phyloP scores from a whole-genome alignment of 2,797 vertebrate species.

The Macroramphosus scolopax region DNA sequence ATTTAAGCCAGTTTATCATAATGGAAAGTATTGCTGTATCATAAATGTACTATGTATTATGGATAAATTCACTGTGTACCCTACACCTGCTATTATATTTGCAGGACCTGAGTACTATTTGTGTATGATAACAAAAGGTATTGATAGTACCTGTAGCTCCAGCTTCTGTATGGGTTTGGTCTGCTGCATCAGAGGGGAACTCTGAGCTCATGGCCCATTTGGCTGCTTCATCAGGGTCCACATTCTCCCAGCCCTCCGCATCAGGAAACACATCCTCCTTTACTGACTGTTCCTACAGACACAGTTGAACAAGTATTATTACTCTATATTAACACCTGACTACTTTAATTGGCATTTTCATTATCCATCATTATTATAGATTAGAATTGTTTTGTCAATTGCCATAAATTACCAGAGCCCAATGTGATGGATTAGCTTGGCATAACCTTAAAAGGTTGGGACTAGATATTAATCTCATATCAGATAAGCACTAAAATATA shows the following conservation, averaged over 20 bases:
- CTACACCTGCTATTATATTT: too few relatives aligned
- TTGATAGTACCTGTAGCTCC: conserved; percentile 44
- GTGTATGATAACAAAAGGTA: not conserved
- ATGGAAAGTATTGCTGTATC: too few relatives aligned
- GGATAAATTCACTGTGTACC: too few relatives aligned
- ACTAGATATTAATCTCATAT: not conserved
- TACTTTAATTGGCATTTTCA: too few relatives aligned
- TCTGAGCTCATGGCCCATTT: conserved; percentile 73
- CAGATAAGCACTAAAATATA: not conserved
- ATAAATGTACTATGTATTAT: too few relatives aligned
- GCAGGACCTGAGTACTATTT: too few relatives aligned
- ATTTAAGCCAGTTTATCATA: too few relatives aligned
- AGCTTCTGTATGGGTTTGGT: conserved; percentile 34
- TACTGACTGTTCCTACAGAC: conserved; percentile 46
- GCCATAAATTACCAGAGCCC: too few relatives aligned
- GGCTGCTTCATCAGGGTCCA: conserved; percentile 68
- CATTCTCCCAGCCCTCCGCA: conserved; percentile 71
- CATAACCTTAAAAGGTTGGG: too few relatives aligned
- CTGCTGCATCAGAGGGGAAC: conserved; percentile 27
- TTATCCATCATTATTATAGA: too few relatives aligned
- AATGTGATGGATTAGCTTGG: not conserved
- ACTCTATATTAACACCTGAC: too few relatives aligned
- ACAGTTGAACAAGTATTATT: not conserved
- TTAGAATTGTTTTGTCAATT: too few relatives aligned
- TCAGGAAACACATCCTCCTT: conserved; percentile 73